Conservation (phyloP, 1,140 invertebrate species). For the Helicoverpa armigera region DNA sequence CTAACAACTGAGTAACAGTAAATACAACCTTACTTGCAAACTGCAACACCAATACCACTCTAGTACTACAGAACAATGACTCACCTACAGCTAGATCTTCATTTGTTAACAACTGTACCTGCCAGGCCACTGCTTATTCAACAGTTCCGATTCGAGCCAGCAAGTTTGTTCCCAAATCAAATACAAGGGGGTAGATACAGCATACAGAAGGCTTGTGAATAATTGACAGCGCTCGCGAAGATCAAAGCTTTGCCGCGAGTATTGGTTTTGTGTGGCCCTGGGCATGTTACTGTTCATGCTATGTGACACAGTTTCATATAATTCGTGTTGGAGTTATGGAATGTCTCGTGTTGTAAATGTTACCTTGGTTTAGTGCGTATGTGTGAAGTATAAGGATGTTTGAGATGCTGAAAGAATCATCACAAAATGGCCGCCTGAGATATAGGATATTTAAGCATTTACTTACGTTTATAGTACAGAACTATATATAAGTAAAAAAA, state of each 20-base stretch:
- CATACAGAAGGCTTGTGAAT: slow-evolving; percentile 40
- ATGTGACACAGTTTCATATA: not conserved
- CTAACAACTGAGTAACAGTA: too few relatives aligned
- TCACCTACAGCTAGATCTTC: not conserved
- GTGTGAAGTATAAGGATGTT: too few relatives aligned
- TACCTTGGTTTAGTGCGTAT: too few relatives aligned
- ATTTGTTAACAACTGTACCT: not conserved
- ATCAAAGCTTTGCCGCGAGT: slow-evolving; percentile 49
- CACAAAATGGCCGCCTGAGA: too few relatives aligned
- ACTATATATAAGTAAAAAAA: too few relatives aligned
- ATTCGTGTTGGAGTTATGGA: not conserved
- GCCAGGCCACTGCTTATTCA: slow-evolving; percentile 2
- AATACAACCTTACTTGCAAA: too few relatives aligned
- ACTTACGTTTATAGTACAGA: too few relatives aligned
- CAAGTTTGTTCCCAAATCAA: not conserved
- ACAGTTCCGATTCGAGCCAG: slow-evolving; percentile 4
- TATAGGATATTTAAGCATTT: too few relatives aligned
- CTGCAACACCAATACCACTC: too few relatives aligned
- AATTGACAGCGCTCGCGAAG: slow-evolving; percentile 40
- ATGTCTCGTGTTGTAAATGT: not conserved
- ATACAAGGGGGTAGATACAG: slow-evolving; percentile 16
- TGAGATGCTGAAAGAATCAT: too few relatives aligned
- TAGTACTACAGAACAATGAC: too few relatives aligned
- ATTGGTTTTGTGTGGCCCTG: slow-evolving; percentile 14
- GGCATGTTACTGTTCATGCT: slow-evolving; percentile 1